Base-by-base conservation (phyloP, 2,113 vertebrate genomes). In the Oncorhynchus nerka region DNA sequence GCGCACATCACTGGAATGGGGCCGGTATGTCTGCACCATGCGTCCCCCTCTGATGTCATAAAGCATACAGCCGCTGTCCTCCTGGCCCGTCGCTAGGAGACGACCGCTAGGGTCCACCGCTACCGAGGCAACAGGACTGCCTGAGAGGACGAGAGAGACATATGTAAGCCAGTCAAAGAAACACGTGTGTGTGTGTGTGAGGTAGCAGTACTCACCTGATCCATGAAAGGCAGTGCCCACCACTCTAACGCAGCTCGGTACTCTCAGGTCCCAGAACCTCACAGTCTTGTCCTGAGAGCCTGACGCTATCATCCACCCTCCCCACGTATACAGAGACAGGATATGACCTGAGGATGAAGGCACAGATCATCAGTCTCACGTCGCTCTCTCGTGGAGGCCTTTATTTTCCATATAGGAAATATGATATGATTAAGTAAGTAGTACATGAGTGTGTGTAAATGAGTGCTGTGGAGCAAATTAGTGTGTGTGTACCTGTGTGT, bases 281-380 rank as follows among this genome's bases (percentile, higher is more conserved):
- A 99, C 97, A 0, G 97, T 99, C 88, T 98, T 99, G 90, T 99
- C 98, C 86, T 98, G 97, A 26, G 97, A 99, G 75, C 97, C 97
- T 2, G 97, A 98, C 4, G 97, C 97, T 70, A 99, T 99, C 97
- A 99, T 99, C 97, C 98, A 99, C 75, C 98, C 97, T 4, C 97
- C 97, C 97, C 97, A 99, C 0, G 98, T 98, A 70, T 98, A 99
- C 90, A 99, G 95, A 91, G 97, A 97, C 92, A 99, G 92, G 86
- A 99, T 98, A 86, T 99, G 98, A 82, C 98, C 98, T 99, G 78
- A 13, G n/a, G 8, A 30, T 4, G 24, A 22, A 67, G 26, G 3
- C 65, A 67, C 65, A 24, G 39, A 45, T 45, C 39, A 45, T 45
- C 34, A 48, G 4, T 5, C 51, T 24, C 8, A 49, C 5, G 26